Percentiles rank a stretch among this genome's conserved stretches.
Conservation (phyloP, 2,888 invertebrate species). For the Nomada fabriciana region DNA sequence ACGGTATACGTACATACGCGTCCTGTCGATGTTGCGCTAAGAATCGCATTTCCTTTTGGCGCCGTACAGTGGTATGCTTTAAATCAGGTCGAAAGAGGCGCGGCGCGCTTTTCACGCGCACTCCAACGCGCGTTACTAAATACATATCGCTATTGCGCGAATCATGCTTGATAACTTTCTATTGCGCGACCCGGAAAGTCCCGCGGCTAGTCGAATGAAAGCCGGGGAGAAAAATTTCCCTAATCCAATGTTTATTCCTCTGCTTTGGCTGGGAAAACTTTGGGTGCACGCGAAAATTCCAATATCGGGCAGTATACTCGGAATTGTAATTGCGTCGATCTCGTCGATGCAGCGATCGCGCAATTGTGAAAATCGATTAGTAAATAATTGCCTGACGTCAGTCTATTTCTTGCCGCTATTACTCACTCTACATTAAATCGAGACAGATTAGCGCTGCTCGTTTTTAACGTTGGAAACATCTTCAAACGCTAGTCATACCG, state of each 20-base stretch:
- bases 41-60: constrained; percentile 43
- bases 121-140: constrained; percentile 49
- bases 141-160: constrained; percentile 42
- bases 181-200: neutral
- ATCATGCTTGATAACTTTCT: constrained; percentile 55
- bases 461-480: neutral
- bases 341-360: constrained; percentile 35
- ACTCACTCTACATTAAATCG: neutral
- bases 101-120: constrained; percentile 54
- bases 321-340: constrained; percentile 3
- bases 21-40: constrained; percentile 22
- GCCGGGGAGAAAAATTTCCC: too few relatives aligned
- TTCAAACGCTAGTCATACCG: neutral
- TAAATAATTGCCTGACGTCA: constrained; percentile 7
- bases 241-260: constrained; percentile 28
- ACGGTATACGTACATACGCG: neutral
- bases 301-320: neutral
- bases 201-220: too few relatives aligned
- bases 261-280: constrained; percentile 18
- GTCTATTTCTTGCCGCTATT: neutral
- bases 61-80: constrained; percentile 39
- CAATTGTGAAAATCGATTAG: constrained; percentile 39
- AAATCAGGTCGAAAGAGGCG: constrained; percentile 59
- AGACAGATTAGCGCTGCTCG: neutral
- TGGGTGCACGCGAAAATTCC: constrained; percentile 23